phyloP scores from a whole-genome alignment of 2,113 vertebrate species.

The Pelecanus crispus region DNA sequence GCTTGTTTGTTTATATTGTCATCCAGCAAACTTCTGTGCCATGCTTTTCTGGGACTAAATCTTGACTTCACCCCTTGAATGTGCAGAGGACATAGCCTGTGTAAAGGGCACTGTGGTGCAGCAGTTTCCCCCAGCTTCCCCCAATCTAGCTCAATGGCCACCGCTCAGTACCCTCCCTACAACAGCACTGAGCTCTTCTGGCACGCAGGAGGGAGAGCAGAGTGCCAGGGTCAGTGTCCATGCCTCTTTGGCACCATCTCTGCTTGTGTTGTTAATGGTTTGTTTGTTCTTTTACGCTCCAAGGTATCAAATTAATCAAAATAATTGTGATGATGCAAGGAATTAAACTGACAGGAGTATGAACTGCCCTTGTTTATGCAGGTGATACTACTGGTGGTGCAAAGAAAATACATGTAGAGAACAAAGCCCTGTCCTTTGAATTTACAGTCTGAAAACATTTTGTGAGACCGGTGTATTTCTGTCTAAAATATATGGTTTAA shows the following conservation, averaged over 20 bases:
- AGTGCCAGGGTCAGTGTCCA: not conserved
- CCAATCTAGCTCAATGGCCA: fast-evolving
- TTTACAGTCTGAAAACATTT: not conserved
- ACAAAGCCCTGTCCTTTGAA: not conserved
- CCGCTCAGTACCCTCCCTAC: fast-evolving
- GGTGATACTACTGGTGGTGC: not conserved
- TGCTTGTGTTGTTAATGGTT: not conserved
- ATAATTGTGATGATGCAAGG: not conserved
- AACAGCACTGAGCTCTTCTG: not conserved
- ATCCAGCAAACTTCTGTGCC: not conserved
- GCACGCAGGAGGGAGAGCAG: not conserved
- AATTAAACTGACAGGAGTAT: not conserved
- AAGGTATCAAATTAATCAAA: not conserved
- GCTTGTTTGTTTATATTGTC: not conserved
- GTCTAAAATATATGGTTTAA: constrained; percentile 21
- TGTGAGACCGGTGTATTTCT: not conserved
- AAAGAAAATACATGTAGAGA: not conserved
- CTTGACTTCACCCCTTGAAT: not conserved
- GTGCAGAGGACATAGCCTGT: not conserved
- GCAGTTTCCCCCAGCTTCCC: not conserved
- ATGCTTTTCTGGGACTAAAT: not conserved
- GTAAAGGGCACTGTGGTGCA: not conserved
- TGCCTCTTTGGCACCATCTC: not conserved
- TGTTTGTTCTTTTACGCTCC: not conserved
- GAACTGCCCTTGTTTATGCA: not conserved